phyloP scores from a whole-genome alignment of 2,113 vertebrate species.

The Trematomus loennbergii region DNA sequence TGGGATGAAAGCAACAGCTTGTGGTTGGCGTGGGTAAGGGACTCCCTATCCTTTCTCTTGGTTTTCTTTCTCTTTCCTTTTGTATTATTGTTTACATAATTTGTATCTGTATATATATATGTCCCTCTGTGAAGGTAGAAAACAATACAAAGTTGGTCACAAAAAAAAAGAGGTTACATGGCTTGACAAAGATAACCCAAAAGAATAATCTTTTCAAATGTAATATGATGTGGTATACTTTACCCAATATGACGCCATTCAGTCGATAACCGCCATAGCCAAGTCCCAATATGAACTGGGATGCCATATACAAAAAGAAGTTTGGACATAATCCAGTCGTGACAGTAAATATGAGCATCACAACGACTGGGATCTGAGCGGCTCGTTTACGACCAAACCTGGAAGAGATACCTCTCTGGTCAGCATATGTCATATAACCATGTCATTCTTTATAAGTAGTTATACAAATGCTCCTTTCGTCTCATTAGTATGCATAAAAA shows the following conservation, averaged over 20 bases:
- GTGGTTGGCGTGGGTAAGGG: too few relatives aligned
- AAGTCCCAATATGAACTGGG: conserved; percentile 70
- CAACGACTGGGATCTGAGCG: conserved; percentile 63
- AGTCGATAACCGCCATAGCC: conserved; percentile 76
- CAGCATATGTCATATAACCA: neutral
- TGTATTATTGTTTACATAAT: too few relatives aligned
- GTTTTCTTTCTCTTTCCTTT: too few relatives aligned
- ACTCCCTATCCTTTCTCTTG: too few relatives aligned
- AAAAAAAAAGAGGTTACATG: too few relatives aligned
- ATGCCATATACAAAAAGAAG: conserved; percentile 61
- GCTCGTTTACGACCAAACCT: conserved; percentile 77
- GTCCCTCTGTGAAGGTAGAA: neutral
- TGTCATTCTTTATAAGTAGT: neutral
- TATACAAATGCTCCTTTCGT: too few relatives aligned
- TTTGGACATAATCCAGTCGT: conserved; percentile 67
- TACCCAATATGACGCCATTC: conserved; percentile 75
- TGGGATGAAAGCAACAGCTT: too few relatives aligned
- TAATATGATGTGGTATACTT: neutral
- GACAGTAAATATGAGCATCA: conserved; percentile 61
- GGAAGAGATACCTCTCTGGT: conserved; percentile 16
- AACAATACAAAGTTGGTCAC: neutral
- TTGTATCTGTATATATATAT: too few relatives aligned
- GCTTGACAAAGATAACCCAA: too few relatives aligned
- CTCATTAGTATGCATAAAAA: too few relatives aligned
- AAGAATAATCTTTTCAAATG: neutral